Base-by-base conservation (phyloP, 2,888 invertebrate genomes). In the Drosophila nr. medialis region DNA sequence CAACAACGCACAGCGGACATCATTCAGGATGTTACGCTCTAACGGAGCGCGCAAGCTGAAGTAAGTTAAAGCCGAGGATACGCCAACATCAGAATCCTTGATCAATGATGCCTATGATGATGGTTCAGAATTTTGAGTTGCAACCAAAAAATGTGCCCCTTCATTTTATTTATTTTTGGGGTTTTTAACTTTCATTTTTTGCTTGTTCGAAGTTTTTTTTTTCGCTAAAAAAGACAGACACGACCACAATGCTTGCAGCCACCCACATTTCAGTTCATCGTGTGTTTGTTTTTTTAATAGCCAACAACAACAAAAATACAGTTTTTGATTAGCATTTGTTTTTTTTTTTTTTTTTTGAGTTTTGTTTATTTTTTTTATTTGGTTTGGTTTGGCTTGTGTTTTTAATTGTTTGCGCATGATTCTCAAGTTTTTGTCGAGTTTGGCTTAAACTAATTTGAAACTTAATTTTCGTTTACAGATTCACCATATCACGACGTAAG, bases 401-500 rank as follows among this genome's bases (percentile, higher is more conserved):
- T 89, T 83, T 84, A 86, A 86, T 86, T 86, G 86, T 86, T 82
- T 87, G 77, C 64, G 87, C 86, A 86, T 86, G 86, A 86, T 66
- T 83, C 73, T 66, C 50, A 61, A 63, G 63, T 79, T 82, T 80
- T 81, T 38, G 55, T 49, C 34, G 36, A 54, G 50, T 61, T 53
- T 27, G 54, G 11, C 21, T 8, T 29, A 80, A 83, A 86, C 83
- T 82, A 83, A 88, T 84, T 86, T 86, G 5, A 63, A 79, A 74
- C 78, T 55, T 55, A 65, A 81, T 72, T 77, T 76, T 56, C 30
- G 29, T 21, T 32, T 72, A 40, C 75, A 93, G 98, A 98, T 94
- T 97, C 98, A 72, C 97, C 97, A 86, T 98, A 98, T 95, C 97
- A 97, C 93, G 98, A 98, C 93, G 98, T 98, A 91, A 98, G 97